Evolutionary conservation across 30 jellyfish, hydroid and myxozoan species (phyloP), one percentile per base, ranked within the genome.

Genomic region (Pelagia noctiluca): DNA sequence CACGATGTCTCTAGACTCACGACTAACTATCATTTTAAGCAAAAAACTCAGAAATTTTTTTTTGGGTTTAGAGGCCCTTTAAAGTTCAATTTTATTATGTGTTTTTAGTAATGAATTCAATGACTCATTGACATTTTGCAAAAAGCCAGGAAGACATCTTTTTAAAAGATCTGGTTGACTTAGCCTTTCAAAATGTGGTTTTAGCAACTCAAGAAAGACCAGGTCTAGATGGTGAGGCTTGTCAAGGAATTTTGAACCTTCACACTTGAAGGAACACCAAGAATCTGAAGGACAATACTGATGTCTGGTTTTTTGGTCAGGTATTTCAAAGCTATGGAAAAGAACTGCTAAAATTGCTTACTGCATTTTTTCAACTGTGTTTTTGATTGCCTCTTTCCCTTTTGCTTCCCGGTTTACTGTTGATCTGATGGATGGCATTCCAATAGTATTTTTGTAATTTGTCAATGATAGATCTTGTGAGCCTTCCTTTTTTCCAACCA

Each of bases 381-480:
- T 54, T 54, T 54, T 10, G 3, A 54, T 4, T 5, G n/a, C 71
- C n/a, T 7, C 71, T 4, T 54, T 54, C n/a, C 7, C 3, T n/a
- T 54, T 54, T 10, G 71, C 71, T 5, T 54, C 71, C 71, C 25
- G n/a, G 71, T 16, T 32, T 54, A 21, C 71, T 16, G 32, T 54
- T 10, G 32, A 16, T 54, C 71, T 54, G n/a, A n/a, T n/a, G n/a
- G 24, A 54, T 54, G 10, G 71, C 71, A 54, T 54, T 54, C 24
- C 71, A 26, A n/a, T 54, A 54, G 71, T 54, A n/a, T n/a, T 54
- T 54, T n/a, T 54, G 71, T 54, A 54, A n/a, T 54, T n/a, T 54
- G 25, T 54, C 71, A 5, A 54, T 54, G 10, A 54, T 32, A 54
- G 10, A 32, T 21, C 71, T 54, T 54, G 61, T 47, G 19, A 47